These are phyloP conservation scores for Lysandra bellargus DNA, from an alignment of 2,888 invertebrate genomes.

Conservation along the genomic window DNA sequence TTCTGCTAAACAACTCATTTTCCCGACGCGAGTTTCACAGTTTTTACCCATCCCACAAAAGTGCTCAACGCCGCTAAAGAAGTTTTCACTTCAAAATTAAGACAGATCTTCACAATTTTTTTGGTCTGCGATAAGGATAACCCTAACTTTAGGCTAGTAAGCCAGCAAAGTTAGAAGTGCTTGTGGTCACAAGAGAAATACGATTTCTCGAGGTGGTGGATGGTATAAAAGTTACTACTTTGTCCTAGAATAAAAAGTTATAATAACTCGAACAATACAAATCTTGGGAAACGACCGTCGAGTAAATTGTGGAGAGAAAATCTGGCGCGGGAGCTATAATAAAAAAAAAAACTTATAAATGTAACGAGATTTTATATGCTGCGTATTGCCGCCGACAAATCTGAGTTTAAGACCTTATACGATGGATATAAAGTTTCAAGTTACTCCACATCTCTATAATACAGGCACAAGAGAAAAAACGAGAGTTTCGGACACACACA, in stretches of 20 bases:
- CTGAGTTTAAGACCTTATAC: background rate
- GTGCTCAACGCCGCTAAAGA: too few species aligned
- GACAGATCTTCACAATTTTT: too few species aligned
- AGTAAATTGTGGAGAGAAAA: background rate
- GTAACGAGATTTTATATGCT: background rate
- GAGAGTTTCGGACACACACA: slow-evolving; percentile 15
- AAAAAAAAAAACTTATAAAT: background rate
- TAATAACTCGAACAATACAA: background rate
- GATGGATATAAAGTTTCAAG: background rate
- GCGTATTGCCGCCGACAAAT: background rate
- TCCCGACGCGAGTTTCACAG: too few species aligned
- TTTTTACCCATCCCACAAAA: too few species aligned
- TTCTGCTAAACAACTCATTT: too few species aligned
- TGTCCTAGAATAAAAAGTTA: background rate
- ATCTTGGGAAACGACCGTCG: background rate
- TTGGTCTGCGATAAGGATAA: too few species aligned
- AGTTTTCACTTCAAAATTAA: too few species aligned
- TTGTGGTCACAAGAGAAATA: background rate
- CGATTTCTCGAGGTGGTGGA: background rate
- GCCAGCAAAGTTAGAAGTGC: too few species aligned
- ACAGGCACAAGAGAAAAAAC: slow-evolving; percentile 6
- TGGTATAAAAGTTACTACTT: background rate
- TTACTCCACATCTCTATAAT: background rate
- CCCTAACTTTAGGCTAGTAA: too few species aligned
- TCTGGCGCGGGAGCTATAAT: background rate